Percentiles rank a stretch among this genome's conserved stretches.
These are phyloP conservation scores for Ennomos quercinarius DNA, from an alignment of 2,888 invertebrate genomes.

Conservation along the genomic window DNA sequence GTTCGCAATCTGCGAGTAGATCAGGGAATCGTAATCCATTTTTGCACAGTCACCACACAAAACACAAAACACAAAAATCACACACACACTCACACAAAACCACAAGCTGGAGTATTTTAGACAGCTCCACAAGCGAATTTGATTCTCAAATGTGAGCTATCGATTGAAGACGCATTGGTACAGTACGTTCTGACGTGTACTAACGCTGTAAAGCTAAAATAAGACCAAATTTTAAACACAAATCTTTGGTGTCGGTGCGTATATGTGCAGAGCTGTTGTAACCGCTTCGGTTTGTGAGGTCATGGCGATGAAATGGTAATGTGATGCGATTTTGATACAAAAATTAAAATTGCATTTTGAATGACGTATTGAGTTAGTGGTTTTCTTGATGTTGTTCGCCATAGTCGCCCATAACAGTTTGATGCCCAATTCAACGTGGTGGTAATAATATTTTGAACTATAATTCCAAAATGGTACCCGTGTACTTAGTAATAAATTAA, in stretches of 20 bases:
- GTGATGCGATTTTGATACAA: background rate
- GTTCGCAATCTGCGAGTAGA: conserved; percentile 87
- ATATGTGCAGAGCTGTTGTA: conserved; percentile 67
- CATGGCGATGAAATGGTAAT: background rate
- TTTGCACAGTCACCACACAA: conserved; percentile 36
- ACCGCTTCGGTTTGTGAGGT: conserved; percentile 43
- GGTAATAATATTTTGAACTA: too few relatives aligned
- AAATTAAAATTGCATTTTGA: background rate
- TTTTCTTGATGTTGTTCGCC: too few relatives aligned
- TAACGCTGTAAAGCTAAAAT: conserved; percentile 85
- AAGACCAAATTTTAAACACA: conserved; percentile 86
- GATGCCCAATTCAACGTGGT: too few relatives aligned
- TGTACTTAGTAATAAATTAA: too few relatives aligned
- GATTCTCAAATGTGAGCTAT: conserved; percentile 57
- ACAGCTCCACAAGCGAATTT: conserved; percentile 24
- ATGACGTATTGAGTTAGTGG: background rate
- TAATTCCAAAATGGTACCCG: too few relatives aligned
- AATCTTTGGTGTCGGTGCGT: conserved; percentile 75
- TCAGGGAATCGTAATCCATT: conserved; percentile 89
- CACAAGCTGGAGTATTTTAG: conserved; percentile 39
- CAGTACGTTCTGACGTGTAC: conserved; percentile 79
- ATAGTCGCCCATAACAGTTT: too few relatives aligned
- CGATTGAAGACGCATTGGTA: conserved; percentile 83
- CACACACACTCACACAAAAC: conserved; percentile 34
- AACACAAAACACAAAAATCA: conserved; percentile 21